Base-by-base conservation (phyloP, 37 sponge, comb jelly and placozoan genomes). In the Halichondria panicea region DNA sequence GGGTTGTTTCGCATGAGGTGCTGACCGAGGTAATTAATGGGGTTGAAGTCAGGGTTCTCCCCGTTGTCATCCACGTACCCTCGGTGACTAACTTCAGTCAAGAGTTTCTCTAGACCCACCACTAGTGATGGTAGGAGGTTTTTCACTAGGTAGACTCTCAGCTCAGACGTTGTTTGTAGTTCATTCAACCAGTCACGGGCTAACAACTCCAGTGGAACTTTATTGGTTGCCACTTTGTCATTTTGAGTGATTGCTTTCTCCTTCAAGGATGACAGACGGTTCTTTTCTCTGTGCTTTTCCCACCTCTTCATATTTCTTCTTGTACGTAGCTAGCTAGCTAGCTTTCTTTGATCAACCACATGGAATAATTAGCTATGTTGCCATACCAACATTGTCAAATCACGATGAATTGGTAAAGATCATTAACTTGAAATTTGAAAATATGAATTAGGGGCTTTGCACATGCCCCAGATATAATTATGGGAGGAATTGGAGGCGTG, bases 1-100 rank as follows among this genome's bases (percentile, higher is more conserved):
- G 99, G 99, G 74, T 98, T 98, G 80, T 92, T 92, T 53, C 99
- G 67, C 99, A 98, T 98, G 70, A 98, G 73, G 63, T 92, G 81
- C 74, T 95, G 94, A 36, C 94, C 99, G 15, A 98, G 70, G 70
- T 68, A 95, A 76, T 98, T 95, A 50, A 98, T 54, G 52, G 99
- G 96, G 71, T 98, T 98, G 88, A 98, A 98, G 55, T 86, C 87
- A 28, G 71, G 31, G 28, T 61, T 43, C 4, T 11, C 1, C 38
- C 50, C 81, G 21, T 66, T 78, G 21, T 31, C 52, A 21, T 87
- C 81, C 19, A 67, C 85, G 27, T 90, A 28, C 3, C 57, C 70
- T 19, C 88, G 56, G 63, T 63, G 55, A 8, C 55, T 66, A 3
- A 88, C 88, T 74, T 95, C 89, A 18, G 43, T 77, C 12, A 94